Evolutionary conservation across 2,797 vertebrate species (phyloP).

Genomic region (Anguilla pacifica): DNA sequence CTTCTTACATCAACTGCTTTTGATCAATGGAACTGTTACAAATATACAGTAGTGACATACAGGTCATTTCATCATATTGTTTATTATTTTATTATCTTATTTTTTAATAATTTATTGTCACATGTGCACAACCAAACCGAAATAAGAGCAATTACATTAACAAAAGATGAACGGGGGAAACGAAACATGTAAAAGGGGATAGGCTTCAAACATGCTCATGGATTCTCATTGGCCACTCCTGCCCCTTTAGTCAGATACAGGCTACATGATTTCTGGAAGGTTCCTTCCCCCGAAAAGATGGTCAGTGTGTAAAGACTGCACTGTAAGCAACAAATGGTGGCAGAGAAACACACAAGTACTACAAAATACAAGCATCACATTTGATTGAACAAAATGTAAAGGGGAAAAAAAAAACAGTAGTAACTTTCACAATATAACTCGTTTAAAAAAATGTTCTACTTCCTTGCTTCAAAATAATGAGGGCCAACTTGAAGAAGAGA

Average conservation of each 20-base stretch:
- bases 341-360: background rate
- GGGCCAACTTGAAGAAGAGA: background rate
- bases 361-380: constrained; percentile 10
- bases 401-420: background rate
- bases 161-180: background rate
- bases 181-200: background rate
- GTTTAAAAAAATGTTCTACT: background rate
- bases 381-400: background rate
- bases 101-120: constrained; percentile 14
- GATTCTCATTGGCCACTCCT: background rate
- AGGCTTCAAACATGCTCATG: background rate
- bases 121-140: constrained; percentile 14
- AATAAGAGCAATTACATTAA: constrained; percentile 1
- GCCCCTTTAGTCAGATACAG: background rate
- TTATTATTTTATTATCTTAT: background rate
- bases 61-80: background rate
- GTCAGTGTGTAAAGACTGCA: background rate
- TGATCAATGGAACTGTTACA: background rate
- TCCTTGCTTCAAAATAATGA: background rate
- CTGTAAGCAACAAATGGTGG: background rate
- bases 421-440: background rate
- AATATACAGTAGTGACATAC: background rate
- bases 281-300: background rate
- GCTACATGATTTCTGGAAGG: background rate
- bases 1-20: background rate